These are phyloP conservation scores for Cylindroiulus punctatus DNA, from an alignment of 2,888 invertebrate species.

Conservation along the genomic window DNA sequence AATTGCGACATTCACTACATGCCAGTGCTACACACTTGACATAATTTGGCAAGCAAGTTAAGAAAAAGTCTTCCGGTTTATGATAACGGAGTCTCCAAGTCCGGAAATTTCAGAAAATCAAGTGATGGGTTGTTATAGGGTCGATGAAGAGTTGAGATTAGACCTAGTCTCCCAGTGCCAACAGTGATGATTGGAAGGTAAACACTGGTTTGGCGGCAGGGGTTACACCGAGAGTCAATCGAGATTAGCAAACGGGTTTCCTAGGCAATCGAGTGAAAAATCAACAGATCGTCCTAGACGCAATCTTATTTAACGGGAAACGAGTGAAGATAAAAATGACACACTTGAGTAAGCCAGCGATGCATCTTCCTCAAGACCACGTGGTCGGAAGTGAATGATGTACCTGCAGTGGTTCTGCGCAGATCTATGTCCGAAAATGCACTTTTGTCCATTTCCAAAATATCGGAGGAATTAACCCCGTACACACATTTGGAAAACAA, in stretches of 20 bases:
- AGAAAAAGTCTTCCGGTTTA: not conserved
- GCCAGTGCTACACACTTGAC: too few relatives aligned
- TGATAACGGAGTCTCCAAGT: not conserved
- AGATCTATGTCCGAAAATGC: too few relatives aligned
- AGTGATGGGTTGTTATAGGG: not conserved
- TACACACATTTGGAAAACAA: too few relatives aligned
- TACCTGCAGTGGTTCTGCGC: too few relatives aligned
- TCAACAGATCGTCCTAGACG: conserved; percentile 7
- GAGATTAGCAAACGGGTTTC: not conserved
- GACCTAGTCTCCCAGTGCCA: not conserved
- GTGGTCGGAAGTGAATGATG: too few relatives aligned
- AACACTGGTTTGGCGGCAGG: not conserved
- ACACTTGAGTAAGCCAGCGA: not conserved
- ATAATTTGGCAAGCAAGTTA: too few relatives aligned
- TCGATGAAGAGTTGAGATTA: not conserved
- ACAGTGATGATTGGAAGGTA: not conserved
- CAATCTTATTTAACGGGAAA: not conserved
- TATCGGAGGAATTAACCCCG: too few relatives aligned
- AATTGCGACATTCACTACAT: too few relatives aligned
- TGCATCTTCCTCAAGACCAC: not conserved
- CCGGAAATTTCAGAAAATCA: not conserved
- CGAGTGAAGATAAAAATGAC: not conserved
- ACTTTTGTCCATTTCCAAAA: too few relatives aligned
- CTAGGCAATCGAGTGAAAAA: conserved; percentile 33
- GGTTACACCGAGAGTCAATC: not conserved